Evolutionary conservation across 2,797 vertebrate species (phyloP), one percentile per base, ranked within the genome.

Genomic region (Rhynchonycteris naso): DNA sequence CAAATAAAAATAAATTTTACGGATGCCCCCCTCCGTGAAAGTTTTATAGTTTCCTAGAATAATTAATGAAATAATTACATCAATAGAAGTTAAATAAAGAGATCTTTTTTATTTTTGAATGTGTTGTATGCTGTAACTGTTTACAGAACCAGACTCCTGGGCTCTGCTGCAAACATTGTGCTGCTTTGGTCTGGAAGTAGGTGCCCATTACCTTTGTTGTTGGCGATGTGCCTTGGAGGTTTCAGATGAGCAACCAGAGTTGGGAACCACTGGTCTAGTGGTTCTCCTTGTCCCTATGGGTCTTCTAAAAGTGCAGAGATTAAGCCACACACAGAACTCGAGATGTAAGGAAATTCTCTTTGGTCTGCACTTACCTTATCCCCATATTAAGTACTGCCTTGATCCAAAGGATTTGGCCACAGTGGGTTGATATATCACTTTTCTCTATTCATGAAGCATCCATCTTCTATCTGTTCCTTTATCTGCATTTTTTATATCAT

Each of bases 1-100:
- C 54, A 82, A 82, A 65, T 63, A 71, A 85, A 47, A 81, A 76
- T 21, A 58, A 91, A 52, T 86, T n/a, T n/a, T n/a, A n/a, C n/a
- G n/a, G n/a, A n/a, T n/a, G n/a, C n/a, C n/a, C n/a, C n/a, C n/a
- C 47, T 7, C 30, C 24, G 75, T 88, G 28, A 75, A 91, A 54
- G 8, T 18, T 84, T 5, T 58, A 30, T 28, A 30, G 76, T 50
- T 28, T 66, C 30, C 38, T 18, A 33, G 65, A 38, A 66, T 4
- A 69, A 58, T 54, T 50, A 86, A 28, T 85, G 9, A 30, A 63
- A 65, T n/a, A 6, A 28, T 38, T 19, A 47, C 33, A 30, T 59
- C 50, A 52, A 58, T 76, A 33, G 28, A 59, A 13, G 43, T 83
- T 59, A 83, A 66, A 83, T 33, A 84, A 35, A 47, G 50, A 50